Base-by-base conservation (phyloP, 2,888 invertebrate genomes). In the Creontiades dilutus region DNA sequence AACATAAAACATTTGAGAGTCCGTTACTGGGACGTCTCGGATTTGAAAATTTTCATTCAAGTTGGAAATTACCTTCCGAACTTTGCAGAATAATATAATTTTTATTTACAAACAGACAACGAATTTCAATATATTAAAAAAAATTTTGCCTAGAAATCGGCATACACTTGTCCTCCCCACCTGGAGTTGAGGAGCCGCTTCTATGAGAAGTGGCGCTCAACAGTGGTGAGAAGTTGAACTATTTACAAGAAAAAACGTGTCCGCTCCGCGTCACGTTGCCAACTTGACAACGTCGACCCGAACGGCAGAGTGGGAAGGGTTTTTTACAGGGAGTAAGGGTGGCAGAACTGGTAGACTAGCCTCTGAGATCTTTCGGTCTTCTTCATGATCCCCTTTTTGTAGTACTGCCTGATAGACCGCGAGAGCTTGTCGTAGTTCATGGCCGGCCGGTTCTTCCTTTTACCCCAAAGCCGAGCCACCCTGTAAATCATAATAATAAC, bases 381-480 rank as follows among this genome's bases (percentile, higher is more conserved):
- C 95, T 99, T 99, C 98, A 99, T 98, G 93, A 99, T 99, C 90
- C 99, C 99, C 94, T 99, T 99, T 94, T 99, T 99, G 95, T 99
- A 99, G 94, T 99, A 99, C 93, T 99, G 99, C 86, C 99, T 95
- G 93, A 99, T 98, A 92, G 99, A 99, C 90, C 99, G 95, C 91
- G 98, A 99, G 84, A 99, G 94, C 93, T 99, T 99, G 94, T 99
- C 99, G 94, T 99, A 99, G 95, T 99, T 99, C 99, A 99, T 99
- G 47, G 99, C 99, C 0, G 99, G 99, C 13, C 99, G 95, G 94
- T 99, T 99, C 94, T 99, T 99, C 92, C 99, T 95, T 92, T 97
- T 97, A 91, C 99, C 99, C 99, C 99, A 99, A 89, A 99, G 95
- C 92, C 97, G 95, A n/a, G 99, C 99, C 87, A 99, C 99, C 28